Percentiles rank a stretch among this genome's conserved stretches.
phyloP scores from a whole-genome alignment of 1,140 invertebrate species.

The Drosophila funebris region DNA sequence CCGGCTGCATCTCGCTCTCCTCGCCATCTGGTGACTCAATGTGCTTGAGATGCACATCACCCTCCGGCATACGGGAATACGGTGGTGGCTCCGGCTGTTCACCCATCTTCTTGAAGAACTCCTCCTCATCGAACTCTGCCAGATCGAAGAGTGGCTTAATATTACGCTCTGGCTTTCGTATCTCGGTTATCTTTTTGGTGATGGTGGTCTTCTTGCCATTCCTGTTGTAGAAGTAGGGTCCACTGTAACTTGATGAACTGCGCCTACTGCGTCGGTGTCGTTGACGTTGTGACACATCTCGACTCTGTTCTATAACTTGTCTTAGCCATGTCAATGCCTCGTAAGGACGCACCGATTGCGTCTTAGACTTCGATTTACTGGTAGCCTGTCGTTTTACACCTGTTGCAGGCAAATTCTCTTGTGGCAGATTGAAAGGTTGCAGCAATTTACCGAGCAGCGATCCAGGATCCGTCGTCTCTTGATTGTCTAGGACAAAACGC shows the following conservation, averaged over 20 bases:
- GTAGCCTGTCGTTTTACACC: constrained; percentile 42
- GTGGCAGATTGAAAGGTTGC: constrained; percentile 36
- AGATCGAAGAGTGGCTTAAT: constrained; percentile 59
- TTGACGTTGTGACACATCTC: constrained; percentile 29
- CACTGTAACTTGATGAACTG: constrained; percentile 44
- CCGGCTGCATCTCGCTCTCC: constrained; percentile 47
- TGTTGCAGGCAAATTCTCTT: not conserved
- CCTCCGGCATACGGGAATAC: constrained; percentile 63
- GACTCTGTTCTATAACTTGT: constrained; percentile 53
- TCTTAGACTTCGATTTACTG: not conserved
- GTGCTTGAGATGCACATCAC: constrained; percentile 71
- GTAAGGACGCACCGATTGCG: constrained; percentile 27
- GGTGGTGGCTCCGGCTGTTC: constrained; percentile 62
- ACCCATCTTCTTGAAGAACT: constrained; percentile 76
- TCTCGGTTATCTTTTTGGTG: constrained; percentile 78
- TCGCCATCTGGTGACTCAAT: constrained; percentile 70
- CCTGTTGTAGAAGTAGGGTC: constrained; percentile 66
- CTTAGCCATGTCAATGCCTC: constrained; percentile 57
- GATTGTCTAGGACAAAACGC: constrained; percentile 65
- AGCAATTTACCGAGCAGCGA: constrained; percentile 43
- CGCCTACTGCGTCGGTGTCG: constrained; percentile 42
- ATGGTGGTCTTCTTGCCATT: constrained; percentile 59
- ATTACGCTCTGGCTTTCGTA: constrained; percentile 72
- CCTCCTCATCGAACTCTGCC: constrained; percentile 76
- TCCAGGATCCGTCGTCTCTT: constrained; percentile 15